Evolutionary conservation across 2,113 vertebrate genomes (phyloP).

Genomic region (Larimichthys polyactis): DNA sequence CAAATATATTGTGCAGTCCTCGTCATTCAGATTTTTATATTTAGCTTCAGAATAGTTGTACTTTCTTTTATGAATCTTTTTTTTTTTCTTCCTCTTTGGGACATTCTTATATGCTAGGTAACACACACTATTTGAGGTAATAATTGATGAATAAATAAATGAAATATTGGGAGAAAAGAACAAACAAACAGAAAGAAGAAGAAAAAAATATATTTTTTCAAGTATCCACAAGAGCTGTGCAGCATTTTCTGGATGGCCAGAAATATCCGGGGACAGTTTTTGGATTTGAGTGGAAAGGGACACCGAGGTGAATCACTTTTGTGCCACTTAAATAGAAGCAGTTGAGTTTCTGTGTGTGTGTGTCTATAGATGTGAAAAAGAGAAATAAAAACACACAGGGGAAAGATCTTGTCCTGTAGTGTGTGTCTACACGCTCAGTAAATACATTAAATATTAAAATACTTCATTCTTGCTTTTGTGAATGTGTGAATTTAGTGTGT

Average conservation of each 20-base stretch:
- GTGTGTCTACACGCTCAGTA: neutral
- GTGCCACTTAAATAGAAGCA: conserved; percentile 3
- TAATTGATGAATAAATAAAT: neutral
- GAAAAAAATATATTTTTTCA: neutral
- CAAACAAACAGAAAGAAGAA: neutral
- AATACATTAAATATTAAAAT: neutral
- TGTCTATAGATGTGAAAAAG: neutral
- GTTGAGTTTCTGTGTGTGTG: neutral
- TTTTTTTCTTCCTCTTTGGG: neutral
- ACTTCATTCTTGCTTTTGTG: neutral
- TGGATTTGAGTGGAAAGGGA: neutral
- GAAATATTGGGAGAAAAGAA: neutral
- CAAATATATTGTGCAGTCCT: conserved; percentile 15
- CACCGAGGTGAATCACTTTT: conserved; percentile 11
- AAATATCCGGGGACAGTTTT: neutral
- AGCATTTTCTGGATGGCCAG: neutral
- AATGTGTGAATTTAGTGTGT: neutral
- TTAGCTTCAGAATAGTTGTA: neutral
- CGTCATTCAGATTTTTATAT: neutral
- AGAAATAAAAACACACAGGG: neutral
- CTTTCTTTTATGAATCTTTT: neutral
- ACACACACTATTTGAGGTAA: neutral
- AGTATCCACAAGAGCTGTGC: conserved; percentile 1
- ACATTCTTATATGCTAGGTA: neutral
- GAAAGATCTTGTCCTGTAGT: neutral